phyloP scores from a whole-genome alignment of 2,797 vertebrate species.

The Sternarchorhynchus goeldii region DNA sequence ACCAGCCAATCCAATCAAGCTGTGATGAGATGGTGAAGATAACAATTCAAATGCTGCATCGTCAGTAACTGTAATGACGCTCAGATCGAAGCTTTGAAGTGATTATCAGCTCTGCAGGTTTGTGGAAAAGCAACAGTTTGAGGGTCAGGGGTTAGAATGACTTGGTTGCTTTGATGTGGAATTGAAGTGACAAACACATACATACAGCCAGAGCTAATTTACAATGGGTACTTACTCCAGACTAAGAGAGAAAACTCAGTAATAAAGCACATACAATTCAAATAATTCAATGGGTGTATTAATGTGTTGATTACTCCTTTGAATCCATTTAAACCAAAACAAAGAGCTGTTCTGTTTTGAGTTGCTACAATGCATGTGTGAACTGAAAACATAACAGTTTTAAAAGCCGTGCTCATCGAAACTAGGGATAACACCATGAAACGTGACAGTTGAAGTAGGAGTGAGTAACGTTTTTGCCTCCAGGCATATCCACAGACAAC shows the following conservation, averaged over 20 bases:
- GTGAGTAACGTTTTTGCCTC: slow-evolving; percentile 65
- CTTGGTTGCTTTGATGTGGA: slow-evolving; percentile 20
- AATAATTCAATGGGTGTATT: neutral
- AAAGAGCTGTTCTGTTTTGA: neutral
- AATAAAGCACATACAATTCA: neutral
- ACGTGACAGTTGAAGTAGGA: slow-evolving; percentile 58
- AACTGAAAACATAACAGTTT: slow-evolving; percentile 52
- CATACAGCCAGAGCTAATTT: neutral
- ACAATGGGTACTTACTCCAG: neutral
- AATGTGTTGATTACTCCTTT: neutral
- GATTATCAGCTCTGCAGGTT: slow-evolving; percentile 57
- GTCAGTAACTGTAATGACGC: slow-evolving; percentile 33
- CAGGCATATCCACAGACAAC: slow-evolving; percentile 59
- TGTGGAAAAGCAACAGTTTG: slow-evolving; percentile 29
- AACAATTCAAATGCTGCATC: slow-evolving; percentile 21
- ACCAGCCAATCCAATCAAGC: slow-evolving; percentile 39
- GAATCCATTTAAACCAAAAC: neutral
- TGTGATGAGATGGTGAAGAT: slow-evolving; percentile 31
- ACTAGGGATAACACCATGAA: slow-evolving; percentile 46
- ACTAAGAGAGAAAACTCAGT: neutral
- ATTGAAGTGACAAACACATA: neutral
- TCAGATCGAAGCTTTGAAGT: slow-evolving; percentile 55
- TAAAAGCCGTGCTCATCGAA: slow-evolving; percentile 53
- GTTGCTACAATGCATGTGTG: slow-evolving; percentile 34
- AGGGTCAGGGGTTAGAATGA: slow-evolving; percentile 4